These are phyloP conservation scores for Sphaerodactylus townsendi DNA, from an alignment of 2,113 vertebrate species.

Conservation along the genomic window DNA sequence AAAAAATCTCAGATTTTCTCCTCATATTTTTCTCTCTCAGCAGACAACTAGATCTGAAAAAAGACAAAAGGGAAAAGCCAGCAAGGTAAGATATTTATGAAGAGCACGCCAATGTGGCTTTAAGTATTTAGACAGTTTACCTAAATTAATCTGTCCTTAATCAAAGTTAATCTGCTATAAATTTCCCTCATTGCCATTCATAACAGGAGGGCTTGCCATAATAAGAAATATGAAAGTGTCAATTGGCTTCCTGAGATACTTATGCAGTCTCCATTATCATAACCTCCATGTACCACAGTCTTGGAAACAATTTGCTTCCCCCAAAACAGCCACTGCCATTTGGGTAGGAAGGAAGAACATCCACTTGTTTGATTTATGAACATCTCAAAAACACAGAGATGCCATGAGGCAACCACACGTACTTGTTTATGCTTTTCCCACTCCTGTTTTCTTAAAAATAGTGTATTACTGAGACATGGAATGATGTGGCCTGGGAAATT, in stretches of 20 bases:
- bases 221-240: conserved; percentile 28
- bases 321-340: neutral
- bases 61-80: neutral
- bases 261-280: neutral
- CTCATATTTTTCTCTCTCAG: neutral
- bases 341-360: neutral
- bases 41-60: neutral
- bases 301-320: neutral
- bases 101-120: conserved; percentile 10
- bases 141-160: conserved; percentile 44
- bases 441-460: neutral
- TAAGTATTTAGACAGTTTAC: conserved; percentile 54
- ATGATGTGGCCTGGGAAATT: neutral
- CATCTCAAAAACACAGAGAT: neutral
- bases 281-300: neutral
- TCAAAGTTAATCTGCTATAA: conserved; percentile 53
- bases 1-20: too few species aligned
- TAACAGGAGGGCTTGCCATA: conserved; percentile 37
- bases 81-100: conserved; percentile 24
- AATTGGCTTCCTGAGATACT: neutral
- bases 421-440: neutral
- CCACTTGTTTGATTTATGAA: neutral
- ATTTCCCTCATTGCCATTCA: conserved; percentile 40
- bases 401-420: neutral
- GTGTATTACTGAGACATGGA: too few species aligned